Conservation (phyloP, 2,113 vertebrate species). For the Polypterus senegalus region DNA sequence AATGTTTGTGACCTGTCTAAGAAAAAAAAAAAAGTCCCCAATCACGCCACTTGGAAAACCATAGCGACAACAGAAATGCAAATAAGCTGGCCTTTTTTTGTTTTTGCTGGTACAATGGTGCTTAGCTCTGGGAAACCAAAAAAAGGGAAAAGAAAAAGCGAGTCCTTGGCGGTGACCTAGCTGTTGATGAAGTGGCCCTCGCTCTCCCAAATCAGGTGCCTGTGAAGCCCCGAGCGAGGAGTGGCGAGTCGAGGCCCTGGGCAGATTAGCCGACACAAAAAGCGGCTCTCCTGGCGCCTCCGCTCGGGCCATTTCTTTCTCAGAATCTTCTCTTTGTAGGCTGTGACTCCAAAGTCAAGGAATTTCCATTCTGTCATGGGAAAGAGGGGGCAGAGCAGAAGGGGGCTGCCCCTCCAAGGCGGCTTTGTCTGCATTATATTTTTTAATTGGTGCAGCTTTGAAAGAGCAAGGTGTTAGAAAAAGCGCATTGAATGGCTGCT, state of each 20-base stretch:
- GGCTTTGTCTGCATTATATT: slow-evolving; percentile 24
- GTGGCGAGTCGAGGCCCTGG: slow-evolving; percentile 7
- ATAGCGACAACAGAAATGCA: slow-evolving; percentile 3
- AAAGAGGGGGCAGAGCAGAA: slow-evolving; percentile 22
- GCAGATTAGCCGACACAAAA: slow-evolving; percentile 31
- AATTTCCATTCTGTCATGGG: slow-evolving; percentile 37
- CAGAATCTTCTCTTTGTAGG: slow-evolving; percentile 8
- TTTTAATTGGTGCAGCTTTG: slow-evolving; percentile 31
- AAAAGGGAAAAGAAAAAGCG: neutral
- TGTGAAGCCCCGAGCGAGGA: slow-evolving; percentile 7
- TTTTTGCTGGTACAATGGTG: neutral
- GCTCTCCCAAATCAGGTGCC: neutral
- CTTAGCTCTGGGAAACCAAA: no score
- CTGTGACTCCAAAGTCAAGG: slow-evolving; percentile 31
- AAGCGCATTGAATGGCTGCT: no score
- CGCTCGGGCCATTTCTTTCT: slow-evolving; percentile 3
- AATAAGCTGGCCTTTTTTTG: neutral
- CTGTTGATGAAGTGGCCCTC: slow-evolving; percentile 11
- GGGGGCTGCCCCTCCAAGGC: slow-evolving; percentile 29
- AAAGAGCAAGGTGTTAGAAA: slow-evolving; percentile 25
- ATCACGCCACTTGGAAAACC: neutral
- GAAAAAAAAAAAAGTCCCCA: no score
- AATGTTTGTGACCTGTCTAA: no score
- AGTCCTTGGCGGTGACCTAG: slow-evolving; percentile 1
- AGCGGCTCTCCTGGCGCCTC: slow-evolving; percentile 28